Evolutionary conservation across 2,797 vertebrate genomes (phyloP).

Genomic region (Gephyroberyx darwinii): DNA sequence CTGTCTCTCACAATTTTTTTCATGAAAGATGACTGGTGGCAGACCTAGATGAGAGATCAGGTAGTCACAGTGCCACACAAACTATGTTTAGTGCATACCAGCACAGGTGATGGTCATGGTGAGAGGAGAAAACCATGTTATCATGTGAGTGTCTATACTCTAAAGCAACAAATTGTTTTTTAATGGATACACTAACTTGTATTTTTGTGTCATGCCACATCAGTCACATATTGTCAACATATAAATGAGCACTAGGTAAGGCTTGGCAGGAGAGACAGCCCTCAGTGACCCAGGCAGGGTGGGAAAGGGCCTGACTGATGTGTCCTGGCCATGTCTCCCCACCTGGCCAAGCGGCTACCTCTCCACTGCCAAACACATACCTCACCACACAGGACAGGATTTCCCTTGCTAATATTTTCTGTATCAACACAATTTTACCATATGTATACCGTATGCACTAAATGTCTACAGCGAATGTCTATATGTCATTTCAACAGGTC

Average conservation of each 20-base stretch:
- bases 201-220: no score
- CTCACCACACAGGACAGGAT: background rate
- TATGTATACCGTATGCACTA: background rate
- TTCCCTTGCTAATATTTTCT: constrained; percentile 8
- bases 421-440: background rate
- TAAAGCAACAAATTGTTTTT: no score
- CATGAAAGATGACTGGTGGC: background rate
- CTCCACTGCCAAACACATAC: background rate
- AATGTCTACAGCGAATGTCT: background rate
- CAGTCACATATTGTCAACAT: background rate
- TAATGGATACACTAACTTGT: no score
- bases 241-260: background rate
- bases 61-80: background rate
- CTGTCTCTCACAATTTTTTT: constrained; percentile 5
- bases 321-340: constrained; percentile 6
- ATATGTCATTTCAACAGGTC: constrained; percentile 1
- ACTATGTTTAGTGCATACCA: background rate
- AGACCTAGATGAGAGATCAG: background rate
- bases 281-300: constrained; percentile 3
- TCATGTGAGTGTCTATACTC: no score
- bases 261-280: background rate
- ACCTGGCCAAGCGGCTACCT: background rate
- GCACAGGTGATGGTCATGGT: background rate
- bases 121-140: no score
- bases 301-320: constrained; percentile 6